These are phyloP conservation scores for Centropristis striata DNA, from an alignment of 2,113 vertebrate genomes.

Conservation along the genomic window DNA sequence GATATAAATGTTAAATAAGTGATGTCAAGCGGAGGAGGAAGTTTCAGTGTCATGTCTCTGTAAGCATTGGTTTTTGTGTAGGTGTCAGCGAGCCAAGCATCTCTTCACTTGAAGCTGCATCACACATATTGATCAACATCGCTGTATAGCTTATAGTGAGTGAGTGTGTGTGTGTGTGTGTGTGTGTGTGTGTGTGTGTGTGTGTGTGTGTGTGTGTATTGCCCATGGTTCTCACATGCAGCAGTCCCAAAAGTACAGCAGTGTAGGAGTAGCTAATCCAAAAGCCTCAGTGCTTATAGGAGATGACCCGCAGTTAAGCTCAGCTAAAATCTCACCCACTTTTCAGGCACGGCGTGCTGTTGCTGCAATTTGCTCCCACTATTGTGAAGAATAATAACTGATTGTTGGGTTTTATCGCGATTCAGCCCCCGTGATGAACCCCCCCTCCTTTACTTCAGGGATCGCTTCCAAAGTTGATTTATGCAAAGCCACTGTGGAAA, in stretches of 20 bases:
- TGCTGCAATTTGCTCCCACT: constrained; percentile 40
- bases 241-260: constrained; percentile 10
- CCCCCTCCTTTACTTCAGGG: not conserved
- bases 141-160: not conserved
- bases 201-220: not conserved
- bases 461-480: constrained; percentile 59
- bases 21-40: constrained; percentile 58
- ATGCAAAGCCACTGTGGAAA: constrained; percentile 68
- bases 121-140: constrained; percentile 54
- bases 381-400: constrained; percentile 53
- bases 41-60: constrained; percentile 46
- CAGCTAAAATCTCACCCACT: constrained; percentile 33
- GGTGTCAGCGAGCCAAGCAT: constrained; percentile 57
- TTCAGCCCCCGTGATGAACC: constrained; percentile 32
- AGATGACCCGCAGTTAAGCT: constrained; percentile 61
- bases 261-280: constrained; percentile 63
- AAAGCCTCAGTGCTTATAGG: constrained; percentile 18
- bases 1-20: constrained; percentile 57
- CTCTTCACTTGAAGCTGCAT: constrained; percentile 43
- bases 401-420: constrained; percentile 53
- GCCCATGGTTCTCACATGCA: not conserved
- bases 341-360: not conserved
- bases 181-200: not conserved
- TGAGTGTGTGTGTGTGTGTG: not conserved
- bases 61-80: constrained; percentile 48